Evolutionary conservation across 2,113 vertebrate genomes (phyloP), one percentile per base, ranked within the genome.

Genomic region (Recurvirostra avosetta): DNA sequence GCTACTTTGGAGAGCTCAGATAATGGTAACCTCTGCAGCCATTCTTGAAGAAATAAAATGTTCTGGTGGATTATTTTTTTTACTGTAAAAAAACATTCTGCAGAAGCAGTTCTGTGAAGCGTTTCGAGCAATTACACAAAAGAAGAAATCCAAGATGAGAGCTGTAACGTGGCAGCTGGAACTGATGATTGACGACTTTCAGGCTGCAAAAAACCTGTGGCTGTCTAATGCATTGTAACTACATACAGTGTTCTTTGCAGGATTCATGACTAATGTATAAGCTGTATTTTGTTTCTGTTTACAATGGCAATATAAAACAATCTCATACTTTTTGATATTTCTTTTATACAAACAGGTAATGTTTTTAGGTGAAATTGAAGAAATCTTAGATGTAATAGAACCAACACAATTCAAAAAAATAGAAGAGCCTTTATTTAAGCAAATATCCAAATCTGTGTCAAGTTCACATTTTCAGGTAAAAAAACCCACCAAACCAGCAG

Each of bases 321-420:
- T 81, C 43, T 96, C 30, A 61, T 52, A 5, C 9, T 45, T 73
- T 11, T 29, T 67, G 22, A 38, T 70, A 2, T 87, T 79, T 85
- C 81, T 93, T 94, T 59, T 94, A 29, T 80, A n/a, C 59, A 62
- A 92, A 88, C 84, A 99, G 99, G 99, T 99, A 67, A 99, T 99
- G 99, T 99, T 99, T 98, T 98, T 99, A 97, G 99, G 99, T 82
- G 99, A 99, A 98, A 99, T 99, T 50, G 99, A 99, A 98, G 99
- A 99, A 98, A 99, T 99, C 91, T 97, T 99, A 98, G 99, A 99
- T 88, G 99, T 99, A 93, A 99, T 99, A 82, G 99, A 99, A 98
- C 99, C 99, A 5, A 98, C 99, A 5, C 99, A 99, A 88, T 99
- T 99, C 98, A 99, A 99, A 97, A 99, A 99, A 98, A 98, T 99